phyloP scores from a whole-genome alignment of 2,797 vertebrate genomes.

The Chromobotia macracanthus region DNA sequence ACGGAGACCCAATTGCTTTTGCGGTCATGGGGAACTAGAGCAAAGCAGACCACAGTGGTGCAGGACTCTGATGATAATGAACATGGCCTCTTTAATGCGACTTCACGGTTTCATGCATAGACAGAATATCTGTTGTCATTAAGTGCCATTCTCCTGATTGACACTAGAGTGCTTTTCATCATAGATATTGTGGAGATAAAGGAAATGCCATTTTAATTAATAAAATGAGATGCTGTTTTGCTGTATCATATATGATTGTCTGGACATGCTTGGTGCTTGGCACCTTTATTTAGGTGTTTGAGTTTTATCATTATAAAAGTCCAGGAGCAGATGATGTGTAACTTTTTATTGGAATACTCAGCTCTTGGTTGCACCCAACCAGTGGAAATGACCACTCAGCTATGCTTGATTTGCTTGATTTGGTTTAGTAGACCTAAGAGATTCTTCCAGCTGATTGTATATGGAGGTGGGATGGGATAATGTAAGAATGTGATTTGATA shows the following conservation, averaged over 20 bases:
- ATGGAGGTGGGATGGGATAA: not conserved
- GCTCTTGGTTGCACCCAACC: not conserved
- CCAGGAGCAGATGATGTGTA: not conserved
- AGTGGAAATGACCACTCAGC: not conserved
- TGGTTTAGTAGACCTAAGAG: not conserved
- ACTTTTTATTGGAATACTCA: conserved; percentile 2
- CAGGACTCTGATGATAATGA: conserved; percentile 54
- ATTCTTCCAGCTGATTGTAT: not conserved
- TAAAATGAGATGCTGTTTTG: conserved; percentile 15
- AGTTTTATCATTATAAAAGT: not conserved
- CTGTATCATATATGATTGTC: conserved; percentile 11
- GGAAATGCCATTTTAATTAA: conserved; percentile 33
- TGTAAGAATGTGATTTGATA: not conserved
- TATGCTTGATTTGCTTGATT: not conserved
- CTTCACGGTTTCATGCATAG: conserved; percentile 31
- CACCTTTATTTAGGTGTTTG: not conserved
- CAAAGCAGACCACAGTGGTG: conserved; percentile 31
- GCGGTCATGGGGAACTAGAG: conserved; percentile 37
- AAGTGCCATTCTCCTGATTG: conserved; percentile 33
- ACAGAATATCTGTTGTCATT: conserved; percentile 26
- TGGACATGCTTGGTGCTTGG: conserved; percentile 20
- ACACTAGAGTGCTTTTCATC: conserved; percentile 32
- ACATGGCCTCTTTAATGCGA: conserved; percentile 41
- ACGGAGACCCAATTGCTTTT: conserved; percentile 34
- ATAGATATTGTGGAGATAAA: conserved; percentile 17